A percentile compares a stretch with the other conserved stretches of the same genome.
Evolutionary conservation across 2,888 invertebrate genomes (phyloP).

Genomic region (Hirtodrosophila confusa): DNA sequence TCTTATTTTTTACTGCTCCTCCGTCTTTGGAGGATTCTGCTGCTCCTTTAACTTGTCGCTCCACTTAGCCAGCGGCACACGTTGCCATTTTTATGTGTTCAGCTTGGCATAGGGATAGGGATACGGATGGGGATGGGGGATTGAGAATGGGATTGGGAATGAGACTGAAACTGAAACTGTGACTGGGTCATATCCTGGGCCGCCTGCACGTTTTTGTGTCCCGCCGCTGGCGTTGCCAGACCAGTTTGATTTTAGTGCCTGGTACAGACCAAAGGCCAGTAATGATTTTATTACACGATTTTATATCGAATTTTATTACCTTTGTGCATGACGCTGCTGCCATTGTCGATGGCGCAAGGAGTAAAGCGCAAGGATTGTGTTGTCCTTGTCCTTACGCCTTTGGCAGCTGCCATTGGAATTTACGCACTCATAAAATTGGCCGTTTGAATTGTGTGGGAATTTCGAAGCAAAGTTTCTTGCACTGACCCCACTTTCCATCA

Average conservation of each 20-base stretch:
- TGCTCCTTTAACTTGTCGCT: constrained; percentile 58
- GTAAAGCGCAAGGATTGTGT: constrained; percentile 58
- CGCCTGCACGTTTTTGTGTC: constrained; percentile 50
- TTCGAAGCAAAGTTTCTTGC: constrained; percentile 39
- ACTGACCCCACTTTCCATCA: constrained; percentile 46
- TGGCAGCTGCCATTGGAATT: constrained; percentile 62
- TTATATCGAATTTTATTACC: constrained; percentile 78
- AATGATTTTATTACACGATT: constrained; percentile 79
- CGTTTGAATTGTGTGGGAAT: constrained; percentile 76
- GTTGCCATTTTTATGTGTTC: constrained; percentile 70
- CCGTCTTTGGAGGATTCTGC: constrained; percentile 21
- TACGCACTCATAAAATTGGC: constrained; percentile 75
- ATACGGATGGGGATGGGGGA: background rate
- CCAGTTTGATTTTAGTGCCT: constrained; percentile 66
- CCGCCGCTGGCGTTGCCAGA: constrained; percentile 53
- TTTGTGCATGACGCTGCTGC: constrained; percentile 69
- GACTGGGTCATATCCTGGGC: constrained; percentile 47
- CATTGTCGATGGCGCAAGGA: constrained; percentile 12
- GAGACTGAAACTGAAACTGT: background rate
- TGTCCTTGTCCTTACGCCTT: constrained; percentile 61
- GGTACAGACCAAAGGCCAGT: constrained; percentile 48
- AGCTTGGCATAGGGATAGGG: constrained; percentile 31
- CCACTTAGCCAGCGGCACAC: constrained; percentile 69
- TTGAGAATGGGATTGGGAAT: constrained; percentile 11
- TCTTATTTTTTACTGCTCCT: constrained; percentile 47